Evolutionary conservation across 2,113 vertebrate genomes (phyloP).

Genomic region (Limanda limanda): DNA sequence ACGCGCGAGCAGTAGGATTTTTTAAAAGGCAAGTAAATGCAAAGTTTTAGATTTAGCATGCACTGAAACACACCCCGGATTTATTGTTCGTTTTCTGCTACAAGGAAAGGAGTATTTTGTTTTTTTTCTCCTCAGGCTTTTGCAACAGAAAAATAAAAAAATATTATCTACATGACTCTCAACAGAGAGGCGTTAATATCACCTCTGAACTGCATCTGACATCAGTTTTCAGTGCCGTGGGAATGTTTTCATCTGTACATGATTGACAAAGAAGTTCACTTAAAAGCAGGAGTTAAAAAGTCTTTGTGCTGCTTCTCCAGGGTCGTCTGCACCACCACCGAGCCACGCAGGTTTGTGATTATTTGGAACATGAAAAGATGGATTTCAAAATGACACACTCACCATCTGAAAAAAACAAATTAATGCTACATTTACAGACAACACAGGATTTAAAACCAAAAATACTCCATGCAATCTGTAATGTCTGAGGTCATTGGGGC

Average conservation of each 20-base stretch:
- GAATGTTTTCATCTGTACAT: constrained; percentile 70
- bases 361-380: constrained; percentile 26
- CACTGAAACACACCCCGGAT: constrained; percentile 60
- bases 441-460: constrained; percentile 35
- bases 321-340: neutral
- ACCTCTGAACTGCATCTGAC: constrained; percentile 61
- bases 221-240: constrained; percentile 65
- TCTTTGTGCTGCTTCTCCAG: constrained; percentile 44
- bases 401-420: constrained; percentile 2
- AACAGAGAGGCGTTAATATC: constrained; percentile 32
- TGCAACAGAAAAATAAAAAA: constrained; percentile 58
- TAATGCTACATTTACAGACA: constrained; percentile 13
- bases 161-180: constrained; percentile 60
- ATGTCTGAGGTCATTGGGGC: constrained; percentile 54
- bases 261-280: constrained; percentile 35
- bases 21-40: constrained; percentile 67
- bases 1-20: constrained; percentile 53
- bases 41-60: constrained; percentile 60
- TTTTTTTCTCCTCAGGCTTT: constrained; percentile 25
- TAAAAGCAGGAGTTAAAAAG: constrained; percentile 24
- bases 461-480: constrained; percentile 32
- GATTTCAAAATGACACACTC: constrained; percentile 18
- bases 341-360: neutral
- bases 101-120: constrained; percentile 42
- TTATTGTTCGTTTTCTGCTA: constrained; percentile 68